phyloP scores from a whole-genome alignment of 2,797 vertebrate genomes.

The Phyllotis vaccarum region DNA sequence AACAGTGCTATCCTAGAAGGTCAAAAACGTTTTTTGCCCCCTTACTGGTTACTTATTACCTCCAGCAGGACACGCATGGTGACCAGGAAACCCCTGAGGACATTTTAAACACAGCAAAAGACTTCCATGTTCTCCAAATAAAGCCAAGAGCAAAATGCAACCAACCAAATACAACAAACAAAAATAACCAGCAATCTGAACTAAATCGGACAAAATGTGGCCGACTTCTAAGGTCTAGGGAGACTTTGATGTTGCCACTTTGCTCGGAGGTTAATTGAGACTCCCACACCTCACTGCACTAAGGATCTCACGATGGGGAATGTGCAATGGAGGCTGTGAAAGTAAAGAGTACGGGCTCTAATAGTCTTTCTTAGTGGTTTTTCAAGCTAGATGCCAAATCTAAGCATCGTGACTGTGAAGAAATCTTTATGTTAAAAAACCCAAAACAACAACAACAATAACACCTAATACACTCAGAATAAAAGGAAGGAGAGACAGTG shows the following conservation, averaged over 20 bases:
- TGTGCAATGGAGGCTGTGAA: not conserved
- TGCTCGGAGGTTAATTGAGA: not conserved
- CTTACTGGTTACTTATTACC: not conserved
- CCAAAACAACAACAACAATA: not conserved
- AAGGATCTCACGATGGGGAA: rapidly evolving
- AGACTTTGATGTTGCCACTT: rapidly evolving
- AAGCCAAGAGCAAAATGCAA: not conserved
- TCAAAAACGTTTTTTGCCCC: not conserved
- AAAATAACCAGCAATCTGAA: not conserved
- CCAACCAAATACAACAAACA: not conserved
- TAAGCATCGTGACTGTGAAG: not conserved
- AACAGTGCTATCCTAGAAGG: not conserved
- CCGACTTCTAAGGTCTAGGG: not conserved
- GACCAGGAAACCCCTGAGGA: conserved; percentile 38
- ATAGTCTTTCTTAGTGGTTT: not conserved
- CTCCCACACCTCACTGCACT: not conserved
- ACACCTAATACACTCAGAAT: not conserved
- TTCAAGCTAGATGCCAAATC: not conserved
- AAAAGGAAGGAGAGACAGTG: not conserved
- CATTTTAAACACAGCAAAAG: conserved; percentile 40
- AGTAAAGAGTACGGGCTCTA: not conserved
- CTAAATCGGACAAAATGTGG: not conserved
- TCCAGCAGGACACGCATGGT: not conserved
- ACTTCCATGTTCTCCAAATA: not conserved
- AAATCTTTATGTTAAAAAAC: not conserved